Percentiles rank a stretch among this genome's conserved stretches.
Evolutionary conservation across 2,888 invertebrate genomes (phyloP).

Genomic region (Coenonympha arcania): DNA sequence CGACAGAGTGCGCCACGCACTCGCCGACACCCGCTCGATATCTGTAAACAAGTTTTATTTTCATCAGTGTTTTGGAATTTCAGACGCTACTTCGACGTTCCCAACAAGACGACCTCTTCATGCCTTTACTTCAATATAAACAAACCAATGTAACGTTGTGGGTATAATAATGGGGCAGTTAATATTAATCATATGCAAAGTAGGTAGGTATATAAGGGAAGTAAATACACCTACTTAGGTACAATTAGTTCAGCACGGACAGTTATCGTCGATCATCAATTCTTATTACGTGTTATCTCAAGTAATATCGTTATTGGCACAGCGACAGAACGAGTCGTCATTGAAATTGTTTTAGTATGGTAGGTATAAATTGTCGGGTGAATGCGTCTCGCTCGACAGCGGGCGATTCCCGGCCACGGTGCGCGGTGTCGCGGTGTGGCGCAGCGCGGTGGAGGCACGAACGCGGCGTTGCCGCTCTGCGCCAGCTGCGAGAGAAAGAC

Average conservation of each 20-base stretch:
- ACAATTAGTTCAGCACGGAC: background rate
- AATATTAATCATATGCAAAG: background rate
- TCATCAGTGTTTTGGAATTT: constrained; percentile 49
- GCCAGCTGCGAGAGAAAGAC: constrained; percentile 74
- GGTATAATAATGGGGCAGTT: background rate
- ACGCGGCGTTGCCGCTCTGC: constrained; percentile 67
- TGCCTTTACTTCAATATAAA: background rate
- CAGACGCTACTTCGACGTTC: constrained; percentile 30
- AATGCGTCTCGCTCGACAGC: constrained; percentile 53
- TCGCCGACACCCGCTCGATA: constrained; percentile 65
- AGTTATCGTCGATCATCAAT: background rate
- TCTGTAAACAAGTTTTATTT: constrained; percentile 71
- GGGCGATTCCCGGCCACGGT: constrained; percentile 47
- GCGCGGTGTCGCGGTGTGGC: constrained; percentile 19
- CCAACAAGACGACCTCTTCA: background rate
- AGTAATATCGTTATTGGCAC: constrained; percentile 12
- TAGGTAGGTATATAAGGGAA: constrained; percentile 10
- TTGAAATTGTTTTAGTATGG: constrained; percentile 37
- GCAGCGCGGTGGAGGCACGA: constrained; percentile 39
- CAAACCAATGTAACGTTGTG: background rate
- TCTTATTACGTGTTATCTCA: constrained; percentile 6
- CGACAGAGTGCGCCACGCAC: constrained; percentile 69
- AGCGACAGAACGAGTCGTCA: constrained; percentile 14
- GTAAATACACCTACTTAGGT: constrained; percentile 12
- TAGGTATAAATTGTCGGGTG: constrained; percentile 66